Evolutionary conservation across 1,140 invertebrate species (phyloP).

Genomic region (Pseudomyrmex concolor): DNA sequence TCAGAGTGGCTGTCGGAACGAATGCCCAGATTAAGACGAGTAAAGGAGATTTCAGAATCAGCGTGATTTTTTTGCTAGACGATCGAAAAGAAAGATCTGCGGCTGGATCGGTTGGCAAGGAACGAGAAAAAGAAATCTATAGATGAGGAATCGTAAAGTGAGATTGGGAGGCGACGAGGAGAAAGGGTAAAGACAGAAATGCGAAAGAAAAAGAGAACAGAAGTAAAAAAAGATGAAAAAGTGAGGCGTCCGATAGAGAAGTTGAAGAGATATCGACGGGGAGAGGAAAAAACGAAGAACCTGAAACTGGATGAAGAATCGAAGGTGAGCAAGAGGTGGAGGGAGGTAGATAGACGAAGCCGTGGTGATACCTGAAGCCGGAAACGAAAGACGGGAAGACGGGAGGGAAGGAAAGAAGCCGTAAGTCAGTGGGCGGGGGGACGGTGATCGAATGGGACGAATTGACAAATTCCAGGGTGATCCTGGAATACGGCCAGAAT

Average conservation of each 20-base stretch:
- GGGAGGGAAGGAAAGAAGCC: conserved; percentile 59
- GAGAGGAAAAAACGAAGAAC: not conserved
- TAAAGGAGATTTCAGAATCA: conserved; percentile 75
- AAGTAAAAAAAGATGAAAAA: conserved; percentile 47
- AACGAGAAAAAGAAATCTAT: conserved; percentile 14
- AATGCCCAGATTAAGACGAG: conserved; percentile 80
- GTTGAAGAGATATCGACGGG: conserved; percentile 22
- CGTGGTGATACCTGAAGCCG: conserved; percentile 16
- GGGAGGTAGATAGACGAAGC: conserved; percentile 18
- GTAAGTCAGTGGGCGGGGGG: conserved; percentile 29
- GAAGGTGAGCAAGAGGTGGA: not conserved
- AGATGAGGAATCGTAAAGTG: not conserved
- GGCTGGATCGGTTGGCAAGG: not conserved
- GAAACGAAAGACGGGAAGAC: not conserved
- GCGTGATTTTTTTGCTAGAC: conserved; percentile 59
- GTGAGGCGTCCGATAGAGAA: conserved; percentile 3
- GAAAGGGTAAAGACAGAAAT: conserved; percentile 54
- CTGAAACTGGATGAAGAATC: conserved; percentile 42
- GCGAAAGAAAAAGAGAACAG: conserved; percentile 58
- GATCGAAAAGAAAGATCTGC: conserved; percentile 59
- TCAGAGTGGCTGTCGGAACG: conserved; percentile 58
- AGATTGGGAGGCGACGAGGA: not conserved
- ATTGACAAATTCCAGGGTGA: conserved; percentile 80
- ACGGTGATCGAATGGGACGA: conserved; percentile 52
- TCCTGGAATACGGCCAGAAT: conserved; percentile 74